Base-by-base conservation (phyloP, 2,888 invertebrate genomes). In the Patella ulyssiponensis region DNA sequence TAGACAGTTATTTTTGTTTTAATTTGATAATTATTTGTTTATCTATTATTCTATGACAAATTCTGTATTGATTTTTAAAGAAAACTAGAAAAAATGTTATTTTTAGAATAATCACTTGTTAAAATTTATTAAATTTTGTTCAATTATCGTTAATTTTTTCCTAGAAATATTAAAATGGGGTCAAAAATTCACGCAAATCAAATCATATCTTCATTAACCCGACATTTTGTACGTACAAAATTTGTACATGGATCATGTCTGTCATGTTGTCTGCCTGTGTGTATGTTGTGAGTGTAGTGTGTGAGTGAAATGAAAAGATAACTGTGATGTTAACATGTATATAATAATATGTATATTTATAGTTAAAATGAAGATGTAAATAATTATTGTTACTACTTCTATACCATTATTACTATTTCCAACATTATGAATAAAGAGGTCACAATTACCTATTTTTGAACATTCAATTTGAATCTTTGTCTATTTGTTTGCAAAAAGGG, bases 391-490 rank as follows among this genome's bases (percentile, higher is more conserved):
- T 85, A 84, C 80, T 83, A 82, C 81, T 81, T 86, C 83, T 83
- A 84, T 85, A 85, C 81, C 81, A 86, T 83, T 85, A 82, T 81
- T 85, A 84, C 82, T 81, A 83, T 83, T 85, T 82, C 83, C 83
- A 79, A 84, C 83, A 85, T 85, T 82, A 84, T 85, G 78, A 84
- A 86, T 84, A 85, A 86, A 87, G 80, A 85, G 84, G 86, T 86
- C 86, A 86, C 86, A 83, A 81, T 82, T 85, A 84, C 84, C 84
- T 86, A 87, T 87, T 87, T 87, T 86, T 84, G 85, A 86, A 86
- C 73, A 80, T 77, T 56, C 70, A 76, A 77, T 58, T 73, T 52
- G 54, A 69, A 44, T 76, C 44, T 69, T 78, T 76, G 71, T 75
- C 52, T 73, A 76, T 78, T 72, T 75, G 72, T 56, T 73, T 44